Evolutionary conservation across 2,888 invertebrate genomes (phyloP), one percentile per base, ranked within the genome.

Genomic region (Thecocarcelia acutangulata): DNA sequence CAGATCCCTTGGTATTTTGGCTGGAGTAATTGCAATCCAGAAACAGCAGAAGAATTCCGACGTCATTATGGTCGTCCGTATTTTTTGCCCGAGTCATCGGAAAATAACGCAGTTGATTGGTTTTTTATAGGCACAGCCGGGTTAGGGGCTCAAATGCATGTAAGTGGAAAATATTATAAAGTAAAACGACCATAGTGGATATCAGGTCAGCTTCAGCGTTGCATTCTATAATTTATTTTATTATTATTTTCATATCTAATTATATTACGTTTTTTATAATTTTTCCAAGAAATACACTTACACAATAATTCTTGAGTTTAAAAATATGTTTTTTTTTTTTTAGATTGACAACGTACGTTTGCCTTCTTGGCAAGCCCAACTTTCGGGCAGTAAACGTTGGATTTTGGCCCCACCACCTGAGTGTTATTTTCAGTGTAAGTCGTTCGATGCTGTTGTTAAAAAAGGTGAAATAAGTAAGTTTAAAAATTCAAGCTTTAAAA

Each of bases 361-460:
- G 90, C 96, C 98, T 73, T 98, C 98, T 1, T 98, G 98, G 98
- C 98, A 99, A 91, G 98, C 98, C 0, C 98, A 98, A 92, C 92
- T 98, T 61, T 93, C 93, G 66, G 98, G 98, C 0, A 93, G 92
- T 85, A 99, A 99, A 90, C 92, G 93, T 82, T 98, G 98, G 98
- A 93, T 93, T 73, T 92, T 98, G 80, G 95, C 97, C 84, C 98
- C 98, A 9, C 98, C 98, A 1, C 96, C 97, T 0, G 98, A 98
- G 91, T 98, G 98, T 89, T 93, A 94, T 87, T 96, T 96, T 89
- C 90, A 92, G 69, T 98, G 98, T 90, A 86, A 86, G 46, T 84
- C 84, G 28, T 85, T 88, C 46, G 89, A 90, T 5, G 92, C 92
- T 84, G 88, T 97, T 80, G 96, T 98, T 1, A 91, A 94, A 33